Evolutionary conservation across 2,113 vertebrate species (phyloP), one percentile per base, ranked within the genome.

Genomic region (Oryzias celebensis): DNA sequence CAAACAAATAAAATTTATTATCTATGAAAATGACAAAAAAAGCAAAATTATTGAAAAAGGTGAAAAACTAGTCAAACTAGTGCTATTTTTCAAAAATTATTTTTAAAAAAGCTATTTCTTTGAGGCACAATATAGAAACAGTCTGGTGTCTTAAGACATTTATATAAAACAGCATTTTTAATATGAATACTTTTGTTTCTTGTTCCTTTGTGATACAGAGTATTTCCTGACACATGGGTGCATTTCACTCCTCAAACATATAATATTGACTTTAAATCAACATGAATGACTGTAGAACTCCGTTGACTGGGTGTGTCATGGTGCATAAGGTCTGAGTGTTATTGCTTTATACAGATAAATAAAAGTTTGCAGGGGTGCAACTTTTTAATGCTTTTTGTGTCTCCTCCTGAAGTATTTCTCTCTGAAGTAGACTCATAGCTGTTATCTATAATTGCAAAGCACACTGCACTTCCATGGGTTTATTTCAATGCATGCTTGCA

Each of bases 251-350:
- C 56, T 66, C 64, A 56, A 26, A 18, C 22, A 36, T 36, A 36
- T 12, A 2, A 7, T 87, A 83, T 83, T 88, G 82, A 85, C 85
- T 85, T 80, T 89, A 90, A 88, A 90, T 84, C 42, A 26, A 75
- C 58, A 72, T 8, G 6, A 58, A 47, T 50, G 69, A 42, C 57
- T n/a, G 14, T 22, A 46, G 63, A 45, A 3, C 52, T 75, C 44
- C 26, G 70, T 56, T 71, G 71, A 60, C 42, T 46, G 43, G 48
- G 59, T 61, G 20, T 13, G 58, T 56, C 73, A 52, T 7, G 58
- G 22, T 50, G 45, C 4, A 3, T 4, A 5, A 7, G 8, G 76
- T 76, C 41, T 45, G 8, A n/a, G 53, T 87, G 82, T 87, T 86
- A 71, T 84, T 78, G 52, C 65, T 74, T 62, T 62, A 87, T 43